Conservation (phyloP, 1,140 invertebrate species). For the Araneus ventricosus region DNA sequence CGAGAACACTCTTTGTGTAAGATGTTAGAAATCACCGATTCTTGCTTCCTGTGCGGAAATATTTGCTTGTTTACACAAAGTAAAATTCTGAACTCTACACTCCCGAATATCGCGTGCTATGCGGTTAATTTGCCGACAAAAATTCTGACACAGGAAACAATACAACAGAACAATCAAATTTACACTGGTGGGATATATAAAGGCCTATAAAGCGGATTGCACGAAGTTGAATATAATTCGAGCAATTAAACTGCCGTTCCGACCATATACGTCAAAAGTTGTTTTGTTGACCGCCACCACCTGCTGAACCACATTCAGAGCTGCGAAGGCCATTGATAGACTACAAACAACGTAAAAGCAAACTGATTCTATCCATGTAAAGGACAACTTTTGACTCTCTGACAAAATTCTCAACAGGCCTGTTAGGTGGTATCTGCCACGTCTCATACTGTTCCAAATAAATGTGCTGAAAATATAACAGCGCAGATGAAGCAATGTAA, state of each 20-base stretch:
- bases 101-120: too few relatives aligned
- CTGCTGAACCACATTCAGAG: neutral
- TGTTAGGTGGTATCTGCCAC: neutral
- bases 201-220: too few relatives aligned
- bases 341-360: neutral
- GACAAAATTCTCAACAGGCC: too few relatives aligned
- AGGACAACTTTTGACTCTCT: too few relatives aligned
- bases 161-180: too few relatives aligned
- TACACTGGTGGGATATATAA: too few relatives aligned
- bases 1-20: neutral
- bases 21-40: too few relatives aligned
- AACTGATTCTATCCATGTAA: neutral
- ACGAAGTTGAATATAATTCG: neutral
- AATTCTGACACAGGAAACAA: too few relatives aligned
- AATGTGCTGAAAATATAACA: neutral
- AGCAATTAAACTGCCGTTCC: neutral
- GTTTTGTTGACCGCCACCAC: neutral
- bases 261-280: neutral
- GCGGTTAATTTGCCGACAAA: too few relatives aligned
- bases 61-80: too few relatives aligned
- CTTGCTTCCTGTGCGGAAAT: too few relatives aligned
- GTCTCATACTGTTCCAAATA: neutral
- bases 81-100: too few relatives aligned
- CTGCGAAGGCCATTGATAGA: neutral
- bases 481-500: neutral